Evolutionary conservation across 2,797 vertebrate species (phyloP), one percentile per base, ranked within the genome.

Genomic region (Lutjanus campechanus): DNA sequence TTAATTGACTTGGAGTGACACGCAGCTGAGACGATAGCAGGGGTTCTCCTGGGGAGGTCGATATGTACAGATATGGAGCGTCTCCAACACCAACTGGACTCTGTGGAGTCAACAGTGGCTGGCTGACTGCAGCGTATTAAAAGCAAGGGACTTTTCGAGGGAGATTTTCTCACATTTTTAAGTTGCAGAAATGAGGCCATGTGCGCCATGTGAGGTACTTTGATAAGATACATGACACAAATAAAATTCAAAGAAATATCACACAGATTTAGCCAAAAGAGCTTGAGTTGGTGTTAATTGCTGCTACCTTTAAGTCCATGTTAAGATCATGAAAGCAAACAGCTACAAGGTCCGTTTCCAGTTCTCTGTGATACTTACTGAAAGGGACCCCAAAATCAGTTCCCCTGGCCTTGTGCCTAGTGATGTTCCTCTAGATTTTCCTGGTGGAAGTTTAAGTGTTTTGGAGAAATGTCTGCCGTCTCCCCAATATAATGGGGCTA

Each of bases 1-100:
- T 90, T 92, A 92, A 93, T 91, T 89, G 91, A 93, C 79, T 89
- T 64, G 81, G 83, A 90, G 84, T 84, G 89, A 92, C 78, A 59
- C 71, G 81, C 79, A 73, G 81, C 85, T 68, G 84, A 88, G 89
- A 72, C 49, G 59, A 79, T 69, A 25, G 86, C 44, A 72, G 75
- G 67, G 8, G 50, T 81, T 79, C 85, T 78, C 69, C 36, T 58
- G 82, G 75, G 85, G 85, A 81, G 81, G 84, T 87, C 73, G 69
- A 90, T 90, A 77, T 68, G 82, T 64, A 67, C 76, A 75, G 85
- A 91, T 71, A 77, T 72, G 83, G 83, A 88, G 72, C 44, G 3
- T 22, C 63, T 83, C 79, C 77, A 81, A 68, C 54, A 17, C 73
- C 69, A 41, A 71, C 69, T 66, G 83, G 70, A 79, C 68, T 75